These are phyloP conservation scores for Nymphicus hollandicus DNA, from an alignment of 2,113 vertebrate species.

Conservation along the genomic window DNA sequence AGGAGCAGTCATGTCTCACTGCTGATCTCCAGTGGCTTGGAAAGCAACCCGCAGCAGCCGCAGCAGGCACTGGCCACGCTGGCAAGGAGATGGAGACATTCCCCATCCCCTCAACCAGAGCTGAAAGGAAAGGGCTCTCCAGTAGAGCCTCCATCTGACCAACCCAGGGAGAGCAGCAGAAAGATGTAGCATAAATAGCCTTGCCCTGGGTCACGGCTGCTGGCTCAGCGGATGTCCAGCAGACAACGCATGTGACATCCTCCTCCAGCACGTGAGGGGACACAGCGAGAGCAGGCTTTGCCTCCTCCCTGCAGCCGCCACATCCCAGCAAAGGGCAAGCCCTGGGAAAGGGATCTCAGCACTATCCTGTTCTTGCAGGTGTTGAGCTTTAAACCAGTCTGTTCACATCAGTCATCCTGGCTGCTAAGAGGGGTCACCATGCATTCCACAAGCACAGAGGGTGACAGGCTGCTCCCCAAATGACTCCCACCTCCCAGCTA, in stretches of 20 bases:
- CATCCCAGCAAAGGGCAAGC: background rate
- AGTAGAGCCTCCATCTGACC: background rate
- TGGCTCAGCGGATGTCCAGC: background rate
- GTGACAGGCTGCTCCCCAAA: background rate
- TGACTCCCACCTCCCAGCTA: background rate
- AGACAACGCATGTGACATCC: background rate
- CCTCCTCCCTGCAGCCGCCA: background rate
- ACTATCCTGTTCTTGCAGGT: background rate
- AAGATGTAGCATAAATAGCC: accelerated
- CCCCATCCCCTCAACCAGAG: background rate
- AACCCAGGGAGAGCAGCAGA: background rate
- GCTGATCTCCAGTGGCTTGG: background rate
- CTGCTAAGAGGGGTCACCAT: background rate
- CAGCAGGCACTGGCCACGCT: background rate
- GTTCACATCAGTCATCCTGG: accelerated
- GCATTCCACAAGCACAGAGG: accelerated
- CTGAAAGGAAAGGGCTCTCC: background rate
- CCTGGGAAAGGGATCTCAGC: background rate
- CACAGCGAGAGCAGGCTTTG: background rate
- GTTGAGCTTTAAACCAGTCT: accelerated
- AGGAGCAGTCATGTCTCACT: background rate
- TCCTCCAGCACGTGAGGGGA: background rate
- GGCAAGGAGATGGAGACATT: background rate
- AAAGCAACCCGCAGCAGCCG: background rate
- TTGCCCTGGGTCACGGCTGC: background rate